Evolutionary conservation across 2,888 invertebrate species (phyloP).

Genomic region (Orchesellides sinensis): DNA sequence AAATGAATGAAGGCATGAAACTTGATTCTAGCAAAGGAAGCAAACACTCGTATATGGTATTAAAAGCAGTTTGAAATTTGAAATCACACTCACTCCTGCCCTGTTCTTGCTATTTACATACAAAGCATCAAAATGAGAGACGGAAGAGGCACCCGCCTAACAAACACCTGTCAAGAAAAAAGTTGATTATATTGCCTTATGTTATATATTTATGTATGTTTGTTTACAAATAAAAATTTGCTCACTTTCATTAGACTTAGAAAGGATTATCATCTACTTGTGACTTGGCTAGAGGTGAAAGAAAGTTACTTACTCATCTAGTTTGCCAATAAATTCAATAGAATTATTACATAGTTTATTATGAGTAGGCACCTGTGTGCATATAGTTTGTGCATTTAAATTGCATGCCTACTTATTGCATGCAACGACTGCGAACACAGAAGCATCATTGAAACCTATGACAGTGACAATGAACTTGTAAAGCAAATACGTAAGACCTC

Average conservation of each 20-base stretch:
- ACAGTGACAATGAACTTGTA: slow-evolving; percentile 34
- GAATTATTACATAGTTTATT: background rate
- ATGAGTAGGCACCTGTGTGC: too few relatives aligned
- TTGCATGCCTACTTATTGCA: background rate
- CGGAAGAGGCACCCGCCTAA: slow-evolving; percentile 41
- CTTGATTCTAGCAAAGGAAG: slow-evolving; percentile 11
- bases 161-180: slow-evolving; percentile 43
- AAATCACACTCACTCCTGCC: background rate
- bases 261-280: background rate
- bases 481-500: slow-evolving; percentile 17
- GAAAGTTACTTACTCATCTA: slow-evolving; percentile 37
- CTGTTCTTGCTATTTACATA: background rate
- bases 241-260: slow-evolving; percentile 41
- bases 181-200: slow-evolving; percentile 27
- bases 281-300: slow-evolving; percentile 38
- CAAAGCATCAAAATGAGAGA: background rate
- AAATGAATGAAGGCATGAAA: slow-evolving; percentile 18
- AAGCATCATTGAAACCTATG: background rate
- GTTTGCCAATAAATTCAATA: slow-evolving; percentile 36
- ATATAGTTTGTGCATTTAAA: too few relatives aligned
- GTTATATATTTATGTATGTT: background rate
- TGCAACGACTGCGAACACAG: background rate
- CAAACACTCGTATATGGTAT: background rate
- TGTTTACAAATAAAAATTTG: slow-evolving; percentile 22
- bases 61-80: background rate